Percentiles rank a stretch among this genome's conserved stretches.
Evolutionary conservation across 2,888 invertebrate species (phyloP).

Genomic region (Baronia brevicornis): DNA sequence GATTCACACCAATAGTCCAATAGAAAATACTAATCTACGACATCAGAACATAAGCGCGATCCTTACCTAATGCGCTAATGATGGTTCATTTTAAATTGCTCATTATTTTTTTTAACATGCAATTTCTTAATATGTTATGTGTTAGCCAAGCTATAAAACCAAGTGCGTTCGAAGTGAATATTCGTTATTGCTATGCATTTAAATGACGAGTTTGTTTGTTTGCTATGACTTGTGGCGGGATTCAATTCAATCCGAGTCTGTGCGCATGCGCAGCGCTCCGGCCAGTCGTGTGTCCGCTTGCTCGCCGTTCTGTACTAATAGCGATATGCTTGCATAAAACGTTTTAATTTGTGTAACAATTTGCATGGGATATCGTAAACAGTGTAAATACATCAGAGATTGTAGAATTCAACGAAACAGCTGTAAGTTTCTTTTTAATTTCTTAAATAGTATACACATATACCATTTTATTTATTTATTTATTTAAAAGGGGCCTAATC

Average conservation of each 20-base stretch:
- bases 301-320: too few relatives aligned
- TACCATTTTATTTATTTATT: too few relatives aligned
- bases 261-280: conserved; percentile 32
- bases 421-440: conserved; percentile 6
- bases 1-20: too few relatives aligned
- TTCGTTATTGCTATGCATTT: conserved; percentile 6
- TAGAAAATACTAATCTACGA: too few relatives aligned
- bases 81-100: too few relatives aligned
- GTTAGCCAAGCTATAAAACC: too few relatives aligned
- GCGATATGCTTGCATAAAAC: conserved; percentile 27
- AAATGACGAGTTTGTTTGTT: conserved; percentile 14
- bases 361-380: conserved; percentile 9
- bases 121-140: too few relatives aligned
- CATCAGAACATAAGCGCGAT: too few relatives aligned
- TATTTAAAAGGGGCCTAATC: too few relatives aligned
- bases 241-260: conserved; percentile 27
- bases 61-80: too few relatives aligned
- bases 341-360: conserved; percentile 10
- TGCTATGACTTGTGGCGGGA: conserved; percentile 28
- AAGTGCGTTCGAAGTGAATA: conserved; percentile 1
- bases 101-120: too few relatives aligned
- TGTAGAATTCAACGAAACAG: conserved; percentile 1
- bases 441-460: too few relatives aligned
- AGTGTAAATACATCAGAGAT: conserved; percentile 10
- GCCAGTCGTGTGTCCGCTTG: conserved; percentile 38